These are phyloP conservation scores for Lithophane socia DNA, from an alignment of 2,888 invertebrate species.

Conservation along the genomic window DNA sequence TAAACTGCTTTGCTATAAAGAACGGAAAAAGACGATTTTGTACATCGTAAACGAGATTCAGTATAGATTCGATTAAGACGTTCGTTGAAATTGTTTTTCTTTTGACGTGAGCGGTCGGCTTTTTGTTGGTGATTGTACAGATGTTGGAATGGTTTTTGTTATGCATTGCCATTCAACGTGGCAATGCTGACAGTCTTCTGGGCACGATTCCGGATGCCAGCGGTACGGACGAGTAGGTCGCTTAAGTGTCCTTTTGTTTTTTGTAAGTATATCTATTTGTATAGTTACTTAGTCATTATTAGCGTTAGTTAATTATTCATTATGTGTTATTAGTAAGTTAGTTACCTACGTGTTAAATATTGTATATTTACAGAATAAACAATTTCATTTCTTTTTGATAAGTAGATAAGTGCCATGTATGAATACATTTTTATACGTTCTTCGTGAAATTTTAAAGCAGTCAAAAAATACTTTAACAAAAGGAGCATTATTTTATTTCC, in stretches of 20 bases:
- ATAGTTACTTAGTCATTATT: no score
- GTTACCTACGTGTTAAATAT: no score
- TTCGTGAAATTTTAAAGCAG: slow-evolving; percentile 3
- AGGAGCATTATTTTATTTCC: not conserved
- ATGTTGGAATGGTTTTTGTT: slow-evolving; percentile 15
- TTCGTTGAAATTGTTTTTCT: slow-evolving; percentile 63
- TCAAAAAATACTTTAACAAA: not conserved
- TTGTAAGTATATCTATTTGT: no score
- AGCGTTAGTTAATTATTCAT: no score
- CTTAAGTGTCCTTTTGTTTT: no score
- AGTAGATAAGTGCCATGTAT: not conserved
- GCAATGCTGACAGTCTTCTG: no score
- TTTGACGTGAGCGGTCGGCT: slow-evolving; percentile 52
- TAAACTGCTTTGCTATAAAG: slow-evolving; percentile 63
- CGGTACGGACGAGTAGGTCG: no score
- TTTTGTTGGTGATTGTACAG: slow-evolving; percentile 49
- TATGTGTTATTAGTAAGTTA: no score
- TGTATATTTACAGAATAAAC: no score
- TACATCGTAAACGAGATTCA: slow-evolving; percentile 64
- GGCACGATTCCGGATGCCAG: no score
- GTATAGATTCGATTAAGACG: slow-evolving; percentile 67
- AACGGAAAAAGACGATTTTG: slow-evolving; percentile 64
- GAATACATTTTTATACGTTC: not conserved
- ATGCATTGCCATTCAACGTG: no score
- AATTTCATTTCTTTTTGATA: not conserved